phyloP scores from a whole-genome alignment of 2,797 vertebrate species.

The Cephalopachus bancanus region DNA sequence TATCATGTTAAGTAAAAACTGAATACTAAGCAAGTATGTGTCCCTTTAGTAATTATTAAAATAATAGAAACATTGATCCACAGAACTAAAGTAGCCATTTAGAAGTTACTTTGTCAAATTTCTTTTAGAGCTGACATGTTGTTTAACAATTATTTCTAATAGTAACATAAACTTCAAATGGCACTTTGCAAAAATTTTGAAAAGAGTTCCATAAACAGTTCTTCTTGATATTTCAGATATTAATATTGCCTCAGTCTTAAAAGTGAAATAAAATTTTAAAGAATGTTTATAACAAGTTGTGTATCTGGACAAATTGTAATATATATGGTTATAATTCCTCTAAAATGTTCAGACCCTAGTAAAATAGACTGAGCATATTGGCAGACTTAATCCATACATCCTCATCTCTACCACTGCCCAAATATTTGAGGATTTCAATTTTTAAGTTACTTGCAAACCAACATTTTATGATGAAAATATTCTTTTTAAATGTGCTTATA shows the following conservation, averaged over 20 bases:
- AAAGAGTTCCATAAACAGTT: slow-evolving; percentile 44
- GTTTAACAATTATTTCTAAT: slow-evolving; percentile 70
- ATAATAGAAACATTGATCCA: slow-evolving; percentile 35
- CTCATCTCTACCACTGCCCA: not conserved
- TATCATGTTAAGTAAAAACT: not conserved
- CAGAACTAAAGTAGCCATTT: slow-evolving; percentile 47
- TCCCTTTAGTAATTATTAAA: slow-evolving; percentile 36
- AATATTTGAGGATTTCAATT: not conserved
- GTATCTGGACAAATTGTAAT: not conserved
- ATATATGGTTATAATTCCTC: not conserved
- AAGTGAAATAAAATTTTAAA: slow-evolving; percentile 57
- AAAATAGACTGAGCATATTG: not conserved
- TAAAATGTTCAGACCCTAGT: not conserved
- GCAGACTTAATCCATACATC: not conserved
- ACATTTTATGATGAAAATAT: not conserved
- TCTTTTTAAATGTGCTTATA: not conserved
- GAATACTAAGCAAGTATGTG: not conserved
- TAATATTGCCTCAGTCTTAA: slow-evolving; percentile 64
- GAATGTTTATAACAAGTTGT: slow-evolving; percentile 55
- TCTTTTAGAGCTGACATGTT: slow-evolving; percentile 69
- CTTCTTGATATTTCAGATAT: slow-evolving; percentile 65
- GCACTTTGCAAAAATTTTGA: slow-evolving; percentile 55
- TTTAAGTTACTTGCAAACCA: not conserved
- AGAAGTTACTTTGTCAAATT: slow-evolving; percentile 67
- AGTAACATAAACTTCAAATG: slow-evolving; percentile 51